These are phyloP conservation scores for Echinometra lucunter DNA, from an alignment of 53 echinoderm and acorn worm genomes.

Conservation along the genomic window DNA sequence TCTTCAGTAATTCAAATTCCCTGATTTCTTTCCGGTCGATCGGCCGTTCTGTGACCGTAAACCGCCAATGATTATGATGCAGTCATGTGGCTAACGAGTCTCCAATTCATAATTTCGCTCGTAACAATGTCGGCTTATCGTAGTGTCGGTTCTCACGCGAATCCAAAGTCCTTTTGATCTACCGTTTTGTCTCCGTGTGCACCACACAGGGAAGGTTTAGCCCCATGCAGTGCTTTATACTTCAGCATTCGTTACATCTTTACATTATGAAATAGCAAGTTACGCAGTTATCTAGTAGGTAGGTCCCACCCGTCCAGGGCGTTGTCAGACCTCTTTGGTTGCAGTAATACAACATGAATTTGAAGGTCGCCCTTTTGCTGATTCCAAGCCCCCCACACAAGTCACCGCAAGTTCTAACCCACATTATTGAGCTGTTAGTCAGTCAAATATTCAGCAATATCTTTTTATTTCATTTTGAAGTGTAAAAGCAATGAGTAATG, in stretches of 20 bases:
- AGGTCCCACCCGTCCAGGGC: neutral
- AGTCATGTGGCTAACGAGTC: constrained; percentile 46
- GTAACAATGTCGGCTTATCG: constrained; percentile 21
- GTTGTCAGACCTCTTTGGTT: too few species aligned
- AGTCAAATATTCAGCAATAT: neutral
- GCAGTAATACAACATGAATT: too few species aligned
- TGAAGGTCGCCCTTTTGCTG: neutral
- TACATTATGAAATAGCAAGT: neutral
- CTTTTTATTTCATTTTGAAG: neutral
- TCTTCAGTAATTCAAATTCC: constrained; percentile 21
- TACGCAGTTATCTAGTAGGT: neutral
- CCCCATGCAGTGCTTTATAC: constrained; percentile 36
- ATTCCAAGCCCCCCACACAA: neutral
- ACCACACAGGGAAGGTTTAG: constrained; percentile 2
- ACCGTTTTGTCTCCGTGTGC: constrained; percentile 1
- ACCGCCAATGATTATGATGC: constrained; percentile 35
- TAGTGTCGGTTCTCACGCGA: constrained; percentile 47
- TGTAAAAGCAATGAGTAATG: neutral
- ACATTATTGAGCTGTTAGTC: neutral
- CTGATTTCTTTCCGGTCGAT: constrained; percentile 31
- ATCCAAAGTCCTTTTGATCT: constrained; percentile 32
- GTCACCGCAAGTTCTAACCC: neutral
- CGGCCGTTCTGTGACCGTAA: constrained; percentile 53
- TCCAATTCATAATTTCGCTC: constrained; percentile 40
- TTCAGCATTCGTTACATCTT: neutral